phyloP scores from a whole-genome alignment of 64 coral and sea anemone genomes.

The Anthopleura sola region DNA sequence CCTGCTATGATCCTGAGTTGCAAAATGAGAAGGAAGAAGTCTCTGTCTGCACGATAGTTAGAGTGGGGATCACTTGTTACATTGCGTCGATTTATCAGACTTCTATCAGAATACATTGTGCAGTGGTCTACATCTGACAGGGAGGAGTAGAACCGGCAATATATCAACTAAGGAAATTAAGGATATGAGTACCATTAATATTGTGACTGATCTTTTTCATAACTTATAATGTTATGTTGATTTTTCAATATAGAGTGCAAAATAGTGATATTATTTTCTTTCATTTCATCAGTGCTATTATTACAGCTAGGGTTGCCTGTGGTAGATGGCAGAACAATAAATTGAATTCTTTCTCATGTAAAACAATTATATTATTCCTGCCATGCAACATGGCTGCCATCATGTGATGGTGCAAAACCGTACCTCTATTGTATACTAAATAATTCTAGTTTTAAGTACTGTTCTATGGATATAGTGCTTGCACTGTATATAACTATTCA shows the following conservation, averaged over 20 bases:
- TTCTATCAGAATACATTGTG: conserved; percentile 39
- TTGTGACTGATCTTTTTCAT: background rate
- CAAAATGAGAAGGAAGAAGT: conserved; percentile 31
- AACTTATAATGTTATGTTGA: too few relatives aligned
- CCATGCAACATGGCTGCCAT: too few relatives aligned
- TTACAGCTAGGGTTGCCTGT: too few relatives aligned
- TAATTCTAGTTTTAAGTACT: too few relatives aligned
- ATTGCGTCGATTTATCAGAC: conserved; percentile 44
- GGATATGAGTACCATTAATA: background rate
- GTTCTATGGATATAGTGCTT: background rate
- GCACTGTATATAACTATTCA: too few relatives aligned
- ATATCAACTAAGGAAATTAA: conserved; percentile 42
- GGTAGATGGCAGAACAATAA: too few relatives aligned
- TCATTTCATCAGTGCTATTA: too few relatives aligned
- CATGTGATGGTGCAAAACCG: background rate
- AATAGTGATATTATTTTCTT: too few relatives aligned
- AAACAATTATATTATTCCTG: too few relatives aligned
- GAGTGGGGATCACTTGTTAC: conserved; percentile 44
- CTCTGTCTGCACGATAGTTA: conserved; percentile 33
- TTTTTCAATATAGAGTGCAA: too few relatives aligned
- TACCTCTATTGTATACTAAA: too few relatives aligned
- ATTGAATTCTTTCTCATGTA: too few relatives aligned
- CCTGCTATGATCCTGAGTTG: conserved; percentile 31
- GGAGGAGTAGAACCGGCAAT: conserved; percentile 29
- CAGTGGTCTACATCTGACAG: conserved; percentile 26